Evolutionary conservation across 2,888 invertebrate genomes (phyloP).

Genomic region (Amblyjoppa fuscipennis): DNA sequence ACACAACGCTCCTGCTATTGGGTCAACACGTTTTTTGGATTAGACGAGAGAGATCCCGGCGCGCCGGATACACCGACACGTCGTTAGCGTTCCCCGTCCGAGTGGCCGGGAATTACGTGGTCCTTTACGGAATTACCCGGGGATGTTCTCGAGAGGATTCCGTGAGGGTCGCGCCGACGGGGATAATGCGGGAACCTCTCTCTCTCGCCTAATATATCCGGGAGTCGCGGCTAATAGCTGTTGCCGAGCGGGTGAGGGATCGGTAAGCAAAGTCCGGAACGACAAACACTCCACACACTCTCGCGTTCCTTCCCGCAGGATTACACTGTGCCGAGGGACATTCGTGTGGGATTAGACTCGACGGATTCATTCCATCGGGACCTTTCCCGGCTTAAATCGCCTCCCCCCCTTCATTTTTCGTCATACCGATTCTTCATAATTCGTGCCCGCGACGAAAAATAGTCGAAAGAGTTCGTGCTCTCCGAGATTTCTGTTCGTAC

Average conservation of each 20-base stretch:
- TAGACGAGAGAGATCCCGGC: slow-evolving; percentile 42
- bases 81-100: neutral
- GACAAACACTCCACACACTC: slow-evolving; percentile 42
- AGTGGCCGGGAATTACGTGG: slow-evolving; percentile 19
- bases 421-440: slow-evolving; percentile 35
- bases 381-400: neutral
- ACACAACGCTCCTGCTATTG: slow-evolving; percentile 41
- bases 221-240: slow-evolving; percentile 3
- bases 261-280: slow-evolving; percentile 50
- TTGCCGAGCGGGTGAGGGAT: slow-evolving; percentile 29
- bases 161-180: neutral
- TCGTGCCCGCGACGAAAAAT: slow-evolving; percentile 34
- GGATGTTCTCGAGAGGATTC: slow-evolving; percentile 4
- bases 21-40: slow-evolving; percentile 68
- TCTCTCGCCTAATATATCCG: slow-evolving; percentile 37
- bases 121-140: slow-evolving; percentile 54
- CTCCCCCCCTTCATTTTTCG: neutral
- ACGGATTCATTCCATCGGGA: slow-evolving; percentile 37
- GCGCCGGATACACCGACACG: slow-evolving; percentile 16
- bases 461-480: slow-evolving; percentile 32
- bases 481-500: slow-evolving; percentile 26
- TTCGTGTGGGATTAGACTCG: slow-evolving; percentile 38
- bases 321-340: slow-evolving; percentile 36
- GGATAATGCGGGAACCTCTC: slow-evolving; percentile 50
- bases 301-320: slow-evolving; percentile 36